Evolutionary conservation across 2,113 vertebrate species (phyloP), one percentile per base, ranked within the genome.

Genomic region (Conger conger): DNA sequence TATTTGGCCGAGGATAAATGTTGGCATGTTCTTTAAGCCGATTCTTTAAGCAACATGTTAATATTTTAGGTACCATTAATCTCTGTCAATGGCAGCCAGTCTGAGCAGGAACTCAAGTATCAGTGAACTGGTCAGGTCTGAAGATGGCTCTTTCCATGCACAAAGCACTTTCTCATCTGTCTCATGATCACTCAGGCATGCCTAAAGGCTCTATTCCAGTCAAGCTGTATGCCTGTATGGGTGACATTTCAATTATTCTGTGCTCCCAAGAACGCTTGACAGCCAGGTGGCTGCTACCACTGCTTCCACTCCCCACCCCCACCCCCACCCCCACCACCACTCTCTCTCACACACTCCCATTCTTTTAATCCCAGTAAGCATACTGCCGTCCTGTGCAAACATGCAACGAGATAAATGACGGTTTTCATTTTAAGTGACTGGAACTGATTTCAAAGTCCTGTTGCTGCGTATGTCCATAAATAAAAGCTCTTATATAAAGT

Each of bases 191-290:
- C 89, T 91, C 90, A 92, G 91, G 92, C 93, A 92, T 94, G 91
- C 91, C 92, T 93, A 92, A 93, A 93, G 93, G 92, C 90, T 91
- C 88, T 89, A 86, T 89, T 87, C 91, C 91, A 91, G 92, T 93
- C 91, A 92, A 92, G 91, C 92, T 92, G 85, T 82, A 91, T 91
- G 93, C 90, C 91, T 91, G 90, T 92, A 94, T 89, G 91, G 91
- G 92, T 95, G 94, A 94, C 92, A 94, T 94, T 94, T 95, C 93
- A 94, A 94, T 95, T 95, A 94, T 89, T 92, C 89, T 90, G 88
- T 89, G 91, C 90, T 92, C 91, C 91, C 90, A 91, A 91, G 89
- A 91, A 91, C 87, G 88, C 90, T 90, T 88, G 87, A 88, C 91
- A 92, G 89, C 90, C 80, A 73, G 45, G 76, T 77, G 63, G 54